These are phyloP conservation scores for Xiphydria camelus DNA, from an alignment of 2,888 invertebrate species.

Conservation along the genomic window DNA sequence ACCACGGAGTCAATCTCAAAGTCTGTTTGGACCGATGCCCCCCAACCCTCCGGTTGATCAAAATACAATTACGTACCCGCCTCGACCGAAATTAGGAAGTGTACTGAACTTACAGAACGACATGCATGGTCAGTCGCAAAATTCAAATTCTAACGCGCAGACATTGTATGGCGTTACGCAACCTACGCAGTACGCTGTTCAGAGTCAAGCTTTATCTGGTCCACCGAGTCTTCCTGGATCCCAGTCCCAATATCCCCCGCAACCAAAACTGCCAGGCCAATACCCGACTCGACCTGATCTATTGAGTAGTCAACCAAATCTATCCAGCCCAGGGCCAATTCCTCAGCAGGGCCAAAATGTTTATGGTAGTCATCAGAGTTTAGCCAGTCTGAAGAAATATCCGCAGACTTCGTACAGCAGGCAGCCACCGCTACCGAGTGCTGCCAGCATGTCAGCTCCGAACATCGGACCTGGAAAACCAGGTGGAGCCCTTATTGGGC, in stretches of 20 bases:
- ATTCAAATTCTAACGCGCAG: slow-evolving; percentile 13
- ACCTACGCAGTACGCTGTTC: too few relatives aligned
- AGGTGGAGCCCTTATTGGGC: slow-evolving; percentile 12
- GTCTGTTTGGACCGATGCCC: slow-evolving; percentile 10
- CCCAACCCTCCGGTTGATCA: neutral
- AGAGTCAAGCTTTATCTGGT: slow-evolving; percentile 22
- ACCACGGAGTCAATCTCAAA: slow-evolving; percentile 13
- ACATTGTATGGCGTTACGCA: slow-evolving; percentile 20
- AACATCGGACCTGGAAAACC: slow-evolving; percentile 9
- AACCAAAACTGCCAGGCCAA: slow-evolving; percentile 21
- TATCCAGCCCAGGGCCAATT: slow-evolving; percentile 13
- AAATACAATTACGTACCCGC: neutral
- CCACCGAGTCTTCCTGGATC: slow-evolving; percentile 20
- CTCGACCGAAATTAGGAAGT: slow-evolving; percentile 5
- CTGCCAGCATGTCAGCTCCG: slow-evolving; percentile 19
- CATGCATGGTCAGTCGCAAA: neutral
- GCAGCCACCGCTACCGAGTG: slow-evolving; percentile 25
- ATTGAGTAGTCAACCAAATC: slow-evolving; percentile 18
- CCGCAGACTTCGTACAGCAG: slow-evolving; percentile 30
- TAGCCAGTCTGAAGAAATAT: slow-evolving; percentile 44
- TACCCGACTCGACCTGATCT: slow-evolving; percentile 18
- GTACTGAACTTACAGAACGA: neutral
- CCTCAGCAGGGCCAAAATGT: slow-evolving; percentile 23
- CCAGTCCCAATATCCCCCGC: too few relatives aligned
- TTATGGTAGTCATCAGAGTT: slow-evolving; percentile 37